These are phyloP conservation scores for Netelia melanura DNA, from an alignment of 2,888 invertebrate species.

Conservation along the genomic window DNA sequence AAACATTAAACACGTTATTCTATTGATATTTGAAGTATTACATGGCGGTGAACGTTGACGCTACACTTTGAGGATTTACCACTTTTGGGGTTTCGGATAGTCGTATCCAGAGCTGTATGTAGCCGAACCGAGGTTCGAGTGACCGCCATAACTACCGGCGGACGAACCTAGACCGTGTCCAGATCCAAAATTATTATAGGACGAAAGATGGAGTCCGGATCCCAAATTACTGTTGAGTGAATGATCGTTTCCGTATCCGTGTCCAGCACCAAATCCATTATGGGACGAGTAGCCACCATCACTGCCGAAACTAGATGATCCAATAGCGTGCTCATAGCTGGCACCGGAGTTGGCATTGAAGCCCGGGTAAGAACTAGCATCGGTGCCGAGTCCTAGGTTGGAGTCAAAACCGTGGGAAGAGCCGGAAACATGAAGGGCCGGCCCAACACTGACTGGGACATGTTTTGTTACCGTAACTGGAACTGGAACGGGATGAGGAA, in stretches of 20 bases:
- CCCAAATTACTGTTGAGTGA: slow-evolving; percentile 1
- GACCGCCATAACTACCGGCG: not conserved
- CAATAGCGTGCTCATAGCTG: slow-evolving; percentile 53
- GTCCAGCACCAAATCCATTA: slow-evolving; percentile 44
- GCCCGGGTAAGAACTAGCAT: slow-evolving; percentile 39
- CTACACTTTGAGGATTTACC: slow-evolving; percentile 62
- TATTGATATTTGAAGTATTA: slow-evolving; percentile 39
- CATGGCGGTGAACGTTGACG: not conserved
- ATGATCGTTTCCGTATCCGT: slow-evolving; percentile 26
- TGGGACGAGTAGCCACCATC: slow-evolving; percentile 27
- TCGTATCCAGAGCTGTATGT: slow-evolving; percentile 53
- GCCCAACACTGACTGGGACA: slow-evolving; percentile 57
- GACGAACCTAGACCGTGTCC: too few relatives aligned
- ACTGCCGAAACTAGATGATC: slow-evolving; percentile 49
- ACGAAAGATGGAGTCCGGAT: too few relatives aligned
- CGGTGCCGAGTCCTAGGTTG: slow-evolving; percentile 48
- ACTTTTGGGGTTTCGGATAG: slow-evolving; percentile 67
- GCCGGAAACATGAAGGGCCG: slow-evolving; percentile 25
- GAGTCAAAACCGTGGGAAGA: slow-evolving; percentile 51
- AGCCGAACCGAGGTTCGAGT: slow-evolving; percentile 27
- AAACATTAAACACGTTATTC: slow-evolving; percentile 8
- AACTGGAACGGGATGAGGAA: slow-evolving; percentile 70
- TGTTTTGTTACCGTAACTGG: slow-evolving; percentile 60
- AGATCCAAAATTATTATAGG: too few relatives aligned
- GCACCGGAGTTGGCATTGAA: slow-evolving; percentile 30